phyloP scores from a whole-genome alignment of 2,113 vertebrate genomes.

The Anser brachyrhynchus region DNA sequence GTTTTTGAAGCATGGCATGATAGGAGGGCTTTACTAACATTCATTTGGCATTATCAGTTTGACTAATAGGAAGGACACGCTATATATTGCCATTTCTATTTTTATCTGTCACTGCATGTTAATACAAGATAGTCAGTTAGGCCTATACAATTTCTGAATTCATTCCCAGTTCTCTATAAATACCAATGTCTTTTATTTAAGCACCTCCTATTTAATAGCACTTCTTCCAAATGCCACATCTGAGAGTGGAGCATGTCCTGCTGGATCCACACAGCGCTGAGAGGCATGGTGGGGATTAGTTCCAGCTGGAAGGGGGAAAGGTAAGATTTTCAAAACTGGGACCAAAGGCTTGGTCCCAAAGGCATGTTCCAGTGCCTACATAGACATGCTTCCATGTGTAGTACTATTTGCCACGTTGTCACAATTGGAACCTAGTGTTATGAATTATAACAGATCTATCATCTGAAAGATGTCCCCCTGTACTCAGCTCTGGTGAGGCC shows the following conservation, averaged over 20 bases:
- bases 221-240: neutral
- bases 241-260: neutral
- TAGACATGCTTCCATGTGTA: neutral
- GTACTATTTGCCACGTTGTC: neutral
- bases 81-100: conserved; percentile 30
- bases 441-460: neutral
- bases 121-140: neutral
- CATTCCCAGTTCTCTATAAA: conserved; percentile 18
- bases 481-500: too few species aligned
- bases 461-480: neutral
- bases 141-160: neutral
- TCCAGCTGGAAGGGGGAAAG: conserved; percentile 11
- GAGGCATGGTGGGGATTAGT: neutral
- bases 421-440: neutral
- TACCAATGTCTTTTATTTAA: neutral
- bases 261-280: neutral
- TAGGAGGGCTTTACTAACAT: neutral
- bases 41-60: conserved; percentile 1
- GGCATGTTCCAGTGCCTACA: neutral
- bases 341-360: neutral
- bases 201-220: neutral
- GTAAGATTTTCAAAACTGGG: neutral
- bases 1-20: neutral
- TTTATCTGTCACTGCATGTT: conserved; percentile 3
- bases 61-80: neutral